A percentile compares a stretch with the other conserved stretches of the same genome.
Evolutionary conservation across 2,888 invertebrate genomes (phyloP).

Genomic region (Callimorpha dominula): DNA sequence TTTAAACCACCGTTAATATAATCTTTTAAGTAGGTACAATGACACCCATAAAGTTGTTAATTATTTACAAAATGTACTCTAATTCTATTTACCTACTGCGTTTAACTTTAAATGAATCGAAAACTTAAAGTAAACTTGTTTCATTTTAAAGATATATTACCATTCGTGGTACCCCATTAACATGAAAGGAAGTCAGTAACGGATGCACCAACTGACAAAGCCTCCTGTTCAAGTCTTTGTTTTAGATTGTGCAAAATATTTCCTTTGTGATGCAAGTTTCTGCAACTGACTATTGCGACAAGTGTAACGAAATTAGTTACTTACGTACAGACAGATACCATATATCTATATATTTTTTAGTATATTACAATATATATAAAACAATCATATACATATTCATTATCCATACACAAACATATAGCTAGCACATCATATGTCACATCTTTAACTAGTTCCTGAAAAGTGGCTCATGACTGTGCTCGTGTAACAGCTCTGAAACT

Average conservation of each 20-base stretch:
- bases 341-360: too few species aligned
- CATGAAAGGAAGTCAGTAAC: conserved; percentile 54
- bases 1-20: too few species aligned
- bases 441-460: too few species aligned
- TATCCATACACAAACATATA: too few species aligned
- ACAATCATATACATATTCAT: too few species aligned
- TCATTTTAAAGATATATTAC: conserved; percentile 2
- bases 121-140: not conserved
- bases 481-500: too few species aligned
- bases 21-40: too few species aligned
- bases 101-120: not conserved
- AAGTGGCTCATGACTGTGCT: too few species aligned
- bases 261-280: conserved; percentile 13
- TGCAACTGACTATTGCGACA: not conserved
- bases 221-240: conserved; percentile 25
- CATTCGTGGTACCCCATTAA: conserved; percentile 33
- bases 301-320: not conserved
- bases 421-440: too few species aligned
- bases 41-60: too few species aligned
- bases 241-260: conserved; percentile 16
- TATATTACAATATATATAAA: too few species aligned
- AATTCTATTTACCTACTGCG: not conserved
- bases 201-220: conserved; percentile 57
- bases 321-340: too few species aligned
- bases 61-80: not conserved